Base-by-base conservation (phyloP, 2,113 vertebrate genomes). In the Zosterops japonicus region DNA sequence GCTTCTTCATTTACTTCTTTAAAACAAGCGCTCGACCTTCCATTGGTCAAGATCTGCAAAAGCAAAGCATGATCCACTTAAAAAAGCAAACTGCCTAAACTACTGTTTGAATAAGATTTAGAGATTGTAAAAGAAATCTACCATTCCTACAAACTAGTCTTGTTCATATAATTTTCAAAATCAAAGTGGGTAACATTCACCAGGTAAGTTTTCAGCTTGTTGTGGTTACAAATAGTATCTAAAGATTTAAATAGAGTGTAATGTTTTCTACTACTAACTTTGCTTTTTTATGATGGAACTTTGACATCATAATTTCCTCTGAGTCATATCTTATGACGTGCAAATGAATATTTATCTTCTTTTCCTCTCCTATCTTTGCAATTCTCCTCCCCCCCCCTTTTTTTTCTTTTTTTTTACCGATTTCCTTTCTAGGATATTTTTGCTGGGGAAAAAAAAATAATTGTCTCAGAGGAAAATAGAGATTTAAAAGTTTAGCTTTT, bases 361-460 rank as follows among this genome's bases (percentile, higher is more conserved):
- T 71, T 61, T 77, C 39, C n/a, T 41, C 35, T 72, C n/a, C 19
- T 39, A 9, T 50, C 53, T 42, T 83, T 65, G 42, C 16, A 92
- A 5, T 74, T 44, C 28, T 31, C 3, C 33, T 14, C 15, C 9
- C 9, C 15, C 9, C 9, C 0, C 1, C 7, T 10, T 8, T 24
- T 35, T 44, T 59, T 35, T 63, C 12, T 0, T 85, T 84, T 39
- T 39, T 87, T 92, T 86, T 63, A 77, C 22, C 11, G 33, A 3
- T 75, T 82, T 78, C 7, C 50, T 84, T 87, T 84, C 41, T 67
- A 50, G 9, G 9, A 11, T 46, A 12, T 83, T 52, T 85, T 86
- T 79, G 11, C 41, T 79, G 41, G 42, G 42, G n/a, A n/a, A n/a
- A n/a, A n/a, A n/a, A n/a, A 15, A 14, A 42, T 36, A 36, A 29